Evolutionary conservation across 2,113 vertebrate genomes (phyloP).

Genomic region (Eudyptes chrysolophus): DNA sequence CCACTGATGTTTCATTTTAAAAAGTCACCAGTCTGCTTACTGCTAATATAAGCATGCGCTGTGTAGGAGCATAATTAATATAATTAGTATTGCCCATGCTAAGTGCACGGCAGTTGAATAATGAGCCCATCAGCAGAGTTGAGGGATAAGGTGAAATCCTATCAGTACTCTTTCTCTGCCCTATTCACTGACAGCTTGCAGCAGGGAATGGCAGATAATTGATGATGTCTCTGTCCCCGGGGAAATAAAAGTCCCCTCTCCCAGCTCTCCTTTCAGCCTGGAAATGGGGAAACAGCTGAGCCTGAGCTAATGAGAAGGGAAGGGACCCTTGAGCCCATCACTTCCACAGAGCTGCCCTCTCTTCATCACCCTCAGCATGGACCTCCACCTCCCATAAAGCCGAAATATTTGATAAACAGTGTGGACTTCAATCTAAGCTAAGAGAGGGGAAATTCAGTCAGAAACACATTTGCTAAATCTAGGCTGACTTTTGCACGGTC

Average conservation of each 20-base stretch:
- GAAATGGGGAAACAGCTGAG: slow-evolving; percentile 50
- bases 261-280: slow-evolving; percentile 45
- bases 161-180: background rate
- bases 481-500: background rate
- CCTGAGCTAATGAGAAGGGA: slow-evolving; percentile 44
- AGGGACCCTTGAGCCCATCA: background rate
- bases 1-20: background rate
- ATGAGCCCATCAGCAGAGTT: slow-evolving; percentile 34
- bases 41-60: background rate
- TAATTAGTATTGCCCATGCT: slow-evolving; percentile 19
- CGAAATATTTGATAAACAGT: background rate
- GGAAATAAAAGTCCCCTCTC: slow-evolving; percentile 53
- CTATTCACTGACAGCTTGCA: background rate
- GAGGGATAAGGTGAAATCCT: slow-evolving; percentile 49
- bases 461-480: background rate
- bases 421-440: background rate
- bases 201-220: slow-evolving; percentile 40
- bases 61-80: slow-evolving; percentile 7
- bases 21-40: background rate
- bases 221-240: slow-evolving; percentile 35
- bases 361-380: background rate
- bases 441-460: background rate
- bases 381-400: background rate
- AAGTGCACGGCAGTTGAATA: slow-evolving; percentile 24
- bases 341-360: background rate